A percentile compares a stretch with the other conserved stretches of the same genome.
phyloP scores from a whole-genome alignment of 92 coral and sea anemone genomes.

The Nematostella vectensis region DNA sequence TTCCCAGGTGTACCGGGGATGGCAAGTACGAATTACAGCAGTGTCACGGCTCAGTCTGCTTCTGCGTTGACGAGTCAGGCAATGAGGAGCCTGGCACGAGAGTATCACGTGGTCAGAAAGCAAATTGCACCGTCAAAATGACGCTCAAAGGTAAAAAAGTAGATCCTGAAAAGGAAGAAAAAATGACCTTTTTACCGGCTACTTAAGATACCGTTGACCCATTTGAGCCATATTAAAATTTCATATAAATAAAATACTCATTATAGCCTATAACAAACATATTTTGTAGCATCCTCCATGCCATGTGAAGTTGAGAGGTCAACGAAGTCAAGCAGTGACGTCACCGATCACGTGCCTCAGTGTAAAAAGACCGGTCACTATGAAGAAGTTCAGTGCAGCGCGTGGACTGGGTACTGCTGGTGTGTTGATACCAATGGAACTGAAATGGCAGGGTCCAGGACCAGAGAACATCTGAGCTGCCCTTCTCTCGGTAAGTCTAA shows the following conservation, averaged over 20 bases:
- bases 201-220: too few species aligned
- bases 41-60: conserved; percentile 65
- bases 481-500: conserved; percentile 52
- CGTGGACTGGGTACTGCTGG: conserved; percentile 69
- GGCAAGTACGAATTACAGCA: conserved; percentile 51
- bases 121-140: conserved; percentile 10
- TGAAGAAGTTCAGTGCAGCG: conserved; percentile 65
- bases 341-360: conserved; percentile 33
- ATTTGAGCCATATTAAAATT: too few species aligned
- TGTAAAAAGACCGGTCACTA: conserved; percentile 64
- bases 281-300: background rate
- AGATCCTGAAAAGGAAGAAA: too few species aligned
- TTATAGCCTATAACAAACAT: too few species aligned
- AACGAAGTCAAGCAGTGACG: background rate
- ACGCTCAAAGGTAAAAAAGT: background rate
- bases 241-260: too few species aligned
- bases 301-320: conserved; percentile 13
- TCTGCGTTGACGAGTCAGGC: conserved; percentile 67
- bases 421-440: conserved; percentile 56
- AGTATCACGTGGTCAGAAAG: conserved; percentile 24
- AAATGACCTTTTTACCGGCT: too few species aligned
- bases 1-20: conserved; percentile 55
- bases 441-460: conserved; percentile 41
- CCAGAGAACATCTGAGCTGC: conserved; percentile 58
- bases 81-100: conserved; percentile 57